phyloP scores from a whole-genome alignment of 1,140 invertebrate species.

The Drosophila sp. region DNA sequence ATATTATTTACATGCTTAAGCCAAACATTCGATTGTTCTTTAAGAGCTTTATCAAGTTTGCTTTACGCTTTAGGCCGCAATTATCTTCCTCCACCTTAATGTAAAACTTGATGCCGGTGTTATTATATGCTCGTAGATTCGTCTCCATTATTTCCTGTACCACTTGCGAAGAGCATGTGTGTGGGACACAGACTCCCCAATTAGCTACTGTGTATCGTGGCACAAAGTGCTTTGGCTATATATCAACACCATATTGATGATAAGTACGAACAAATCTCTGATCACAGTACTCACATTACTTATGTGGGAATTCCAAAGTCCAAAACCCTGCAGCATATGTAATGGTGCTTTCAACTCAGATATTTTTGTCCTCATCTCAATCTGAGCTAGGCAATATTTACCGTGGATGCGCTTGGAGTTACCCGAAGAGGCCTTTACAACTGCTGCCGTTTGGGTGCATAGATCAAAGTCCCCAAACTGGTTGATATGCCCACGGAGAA shows the following conservation, averaged over 20 bases:
- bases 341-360: conserved; percentile 85
- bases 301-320: conserved; percentile 85
- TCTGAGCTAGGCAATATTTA: conserved; percentile 87
- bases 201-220: conserved; percentile 87
- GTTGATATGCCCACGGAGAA: conserved; percentile 88
- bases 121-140: conserved; percentile 85
- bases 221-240: conserved; percentile 87
- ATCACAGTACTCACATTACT: conserved; percentile 85
- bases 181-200: conserved; percentile 88
- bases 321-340: conserved; percentile 86
- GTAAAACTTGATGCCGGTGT: conserved; percentile 85
- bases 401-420: conserved; percentile 86
- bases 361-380: conserved; percentile 85
- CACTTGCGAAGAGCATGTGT: conserved; percentile 85
- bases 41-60: conserved; percentile 79
- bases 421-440: conserved; percentile 84
- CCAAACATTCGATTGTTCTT: conserved; percentile 83
- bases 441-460: conserved; percentile 85
- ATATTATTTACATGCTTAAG: conserved; percentile 80
- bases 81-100: conserved; percentile 85
- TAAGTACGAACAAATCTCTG: no score
- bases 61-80: conserved; percentile 85
- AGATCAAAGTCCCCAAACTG: conserved; percentile 89
- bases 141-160: conserved; percentile 85
- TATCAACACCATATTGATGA: no score